phyloP scores from a whole-genome alignment of 2,888 invertebrate species.

The Leuctra nigra region DNA sequence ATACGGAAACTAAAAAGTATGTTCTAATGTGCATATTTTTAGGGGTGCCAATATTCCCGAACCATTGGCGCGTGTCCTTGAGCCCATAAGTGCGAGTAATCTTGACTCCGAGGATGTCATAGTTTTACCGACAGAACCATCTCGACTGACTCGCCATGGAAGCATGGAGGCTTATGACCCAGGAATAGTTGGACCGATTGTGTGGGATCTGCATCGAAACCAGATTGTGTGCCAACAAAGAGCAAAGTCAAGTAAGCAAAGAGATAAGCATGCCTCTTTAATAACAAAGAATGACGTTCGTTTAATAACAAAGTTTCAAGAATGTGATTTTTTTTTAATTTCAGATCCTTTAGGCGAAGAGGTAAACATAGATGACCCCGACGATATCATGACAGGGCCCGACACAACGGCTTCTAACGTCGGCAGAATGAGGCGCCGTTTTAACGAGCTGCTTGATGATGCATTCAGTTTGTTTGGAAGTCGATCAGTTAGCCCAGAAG shows the following conservation, averaged over 20 bases:
- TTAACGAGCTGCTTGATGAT: slow-evolving; percentile 71
- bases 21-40: too few relatives aligned
- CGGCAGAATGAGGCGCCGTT: slow-evolving; percentile 61
- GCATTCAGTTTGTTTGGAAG: slow-evolving; percentile 70
- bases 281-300: too few relatives aligned
- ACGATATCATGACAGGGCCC: neutral
- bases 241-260: neutral
- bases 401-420: slow-evolving; percentile 37
- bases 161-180: slow-evolving; percentile 68
- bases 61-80: slow-evolving; percentile 68
- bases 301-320: too few relatives aligned
- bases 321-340: too few relatives aligned
- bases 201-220: slow-evolving; percentile 75
- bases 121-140: slow-evolving; percentile 14
- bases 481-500: slow-evolving; percentile 40
- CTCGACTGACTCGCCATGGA: slow-evolving; percentile 49
- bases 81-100: slow-evolving; percentile 69
- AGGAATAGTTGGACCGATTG: slow-evolving; percentile 74
- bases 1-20: too few relatives aligned
- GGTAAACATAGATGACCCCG: neutral
- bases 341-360: slow-evolving; percentile 1
- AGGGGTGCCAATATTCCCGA: slow-evolving; percentile 64
- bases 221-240: slow-evolving; percentile 36
- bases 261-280: too few relatives aligned
- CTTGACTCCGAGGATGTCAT: slow-evolving; percentile 47